Base-by-base conservation (phyloP, 1,140 invertebrate species). In the Pogonomyrmex barbatus region DNA sequence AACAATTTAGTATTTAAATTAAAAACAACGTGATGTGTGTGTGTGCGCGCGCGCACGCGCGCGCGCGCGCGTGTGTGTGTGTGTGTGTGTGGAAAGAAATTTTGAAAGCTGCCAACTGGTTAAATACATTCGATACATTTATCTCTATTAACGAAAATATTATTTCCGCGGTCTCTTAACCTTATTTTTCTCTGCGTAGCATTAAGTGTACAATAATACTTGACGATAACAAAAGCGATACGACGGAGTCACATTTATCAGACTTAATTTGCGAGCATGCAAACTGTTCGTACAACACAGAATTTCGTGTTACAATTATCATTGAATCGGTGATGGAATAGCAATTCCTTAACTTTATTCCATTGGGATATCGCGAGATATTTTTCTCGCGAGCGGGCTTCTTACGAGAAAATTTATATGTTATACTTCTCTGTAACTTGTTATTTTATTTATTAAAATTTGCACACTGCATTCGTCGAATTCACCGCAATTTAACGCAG, bases 221-320 rank as follows among this genome's bases (percentile, higher is more conserved):
- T n/a, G 10, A 73, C n/a, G 79, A 50, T 75, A 83, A 75, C 68
- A 83, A 75, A 62, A n/a, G 68, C 33, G 68, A 75, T 75, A 71
- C 36, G 39, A 45, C 33, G 79, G 68, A 83, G 68, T 83, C 54
- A n/a, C 45, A 75, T 75, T 83, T 75, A 75, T 83, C 79, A 45
- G n/a, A 14, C 54, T 73, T 56, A 60, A 82, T 82, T 82, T 56
- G 42, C 52, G 67, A 33, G 50, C 79, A 73, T n/a, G 68, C 79
- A 42, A 83, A 83, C 56, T 39, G 30, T 42, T 83, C 79, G 67
- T 75, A 60, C 60, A 83, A 75, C 42, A 4, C 30, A 10, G 67
- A 54, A 9, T 62, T 75, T 83, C 17, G 9, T 10, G 54, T 73
- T 75, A 60, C 68, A 39, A 60, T 83, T 83, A 60, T 42, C 5